phyloP scores from a whole-genome alignment of 2,797 vertebrate species.

The Scomberomorus guttatus region DNA sequence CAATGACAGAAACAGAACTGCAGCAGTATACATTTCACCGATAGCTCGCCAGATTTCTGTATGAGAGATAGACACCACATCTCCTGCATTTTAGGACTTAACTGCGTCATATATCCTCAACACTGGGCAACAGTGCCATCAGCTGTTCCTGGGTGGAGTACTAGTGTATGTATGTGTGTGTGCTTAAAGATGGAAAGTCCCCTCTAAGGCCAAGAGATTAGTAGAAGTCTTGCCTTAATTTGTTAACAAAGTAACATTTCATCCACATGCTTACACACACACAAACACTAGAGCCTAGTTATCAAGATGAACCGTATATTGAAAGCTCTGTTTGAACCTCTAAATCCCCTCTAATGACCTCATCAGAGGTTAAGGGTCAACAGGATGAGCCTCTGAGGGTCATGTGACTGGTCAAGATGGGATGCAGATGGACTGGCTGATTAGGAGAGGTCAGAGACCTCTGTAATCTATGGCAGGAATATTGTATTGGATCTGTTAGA shows the following conservation, averaged over 20 bases:
- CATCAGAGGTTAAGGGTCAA: constrained; percentile 67
- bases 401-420: constrained; percentile 65
- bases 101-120: constrained; percentile 15
- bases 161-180: background rate
- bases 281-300: constrained; percentile 38
- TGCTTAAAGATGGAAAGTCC: constrained; percentile 52
- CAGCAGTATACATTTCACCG: constrained; percentile 3
- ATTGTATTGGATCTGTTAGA: constrained; percentile 32
- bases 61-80: background rate
- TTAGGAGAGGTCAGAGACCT: constrained; percentile 59
- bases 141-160: constrained; percentile 34
- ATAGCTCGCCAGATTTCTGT: background rate
- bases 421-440: constrained; percentile 46
- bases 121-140: constrained; percentile 9
- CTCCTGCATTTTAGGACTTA: constrained; percentile 3
- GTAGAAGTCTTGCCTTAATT: constrained; percentile 56
- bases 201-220: constrained; percentile 50
- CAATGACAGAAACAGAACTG: constrained; percentile 21
- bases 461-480: constrained; percentile 40
- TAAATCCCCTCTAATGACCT: constrained; percentile 69
- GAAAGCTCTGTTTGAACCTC: constrained; percentile 54
- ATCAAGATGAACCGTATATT: constrained; percentile 67
- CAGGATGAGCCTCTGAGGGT: constrained; percentile 63
- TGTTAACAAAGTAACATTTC: constrained; percentile 69
- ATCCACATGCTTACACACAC: constrained; percentile 44